These are phyloP conservation scores for Tridacna gigas DNA, from an alignment of 2,888 invertebrate species.

Conservation along the genomic window DNA sequence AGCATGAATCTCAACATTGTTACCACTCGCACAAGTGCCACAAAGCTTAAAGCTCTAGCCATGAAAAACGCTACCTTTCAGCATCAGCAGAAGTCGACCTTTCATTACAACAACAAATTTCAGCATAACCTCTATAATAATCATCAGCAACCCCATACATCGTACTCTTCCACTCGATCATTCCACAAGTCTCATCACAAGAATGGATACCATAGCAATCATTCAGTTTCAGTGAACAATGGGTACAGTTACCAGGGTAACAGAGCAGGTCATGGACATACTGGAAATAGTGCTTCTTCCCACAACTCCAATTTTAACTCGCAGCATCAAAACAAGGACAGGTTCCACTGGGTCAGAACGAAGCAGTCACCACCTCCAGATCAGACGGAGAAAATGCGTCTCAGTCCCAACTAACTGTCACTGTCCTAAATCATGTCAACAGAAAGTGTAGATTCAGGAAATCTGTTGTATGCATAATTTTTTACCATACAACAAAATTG, in stretches of 20 bases:
- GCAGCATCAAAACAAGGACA: conserved; percentile 50
- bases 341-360: conserved; percentile 57
- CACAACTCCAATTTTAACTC: conserved; percentile 10
- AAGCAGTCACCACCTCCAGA: conserved; percentile 40
- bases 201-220: conserved; percentile 36
- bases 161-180: conserved; percentile 39
- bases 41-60: conserved; percentile 59
- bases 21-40: conserved; percentile 68
- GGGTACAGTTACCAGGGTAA: conserved; percentile 40
- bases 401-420: conserved; percentile 58
- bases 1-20: conserved; percentile 69
- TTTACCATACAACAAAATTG: no score
- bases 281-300: conserved; percentile 9
- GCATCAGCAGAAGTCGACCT: conserved; percentile 54
- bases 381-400: conserved; percentile 59
- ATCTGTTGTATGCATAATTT: no score
- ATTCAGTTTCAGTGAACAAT: conserved; percentile 17
- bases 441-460: no score
- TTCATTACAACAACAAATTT: conserved; percentile 57
- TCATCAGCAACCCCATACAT: conserved; percentile 46
- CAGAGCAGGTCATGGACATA: not conserved
- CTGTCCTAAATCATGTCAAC: no score
- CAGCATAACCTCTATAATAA: conserved; percentile 67
- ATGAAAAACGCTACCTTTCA: conserved; percentile 67
- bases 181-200: conserved; percentile 53